Conservation (phyloP, 2,888 invertebrate species). For the Conomelus anceps region DNA sequence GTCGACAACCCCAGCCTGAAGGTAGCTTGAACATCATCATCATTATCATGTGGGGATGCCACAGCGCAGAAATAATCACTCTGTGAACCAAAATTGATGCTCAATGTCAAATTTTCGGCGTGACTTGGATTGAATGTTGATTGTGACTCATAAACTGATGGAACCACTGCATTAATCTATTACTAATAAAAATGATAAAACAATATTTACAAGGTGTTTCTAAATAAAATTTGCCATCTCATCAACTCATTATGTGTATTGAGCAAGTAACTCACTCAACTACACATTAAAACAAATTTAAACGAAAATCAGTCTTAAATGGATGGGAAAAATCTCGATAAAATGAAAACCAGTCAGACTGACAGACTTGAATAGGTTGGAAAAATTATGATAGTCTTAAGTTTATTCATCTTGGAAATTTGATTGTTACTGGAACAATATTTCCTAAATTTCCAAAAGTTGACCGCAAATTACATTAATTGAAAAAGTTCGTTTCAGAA, state of each 20-base stretch:
- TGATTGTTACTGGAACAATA: neutral
- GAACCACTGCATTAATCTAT: neutral
- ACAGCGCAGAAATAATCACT: neutral
- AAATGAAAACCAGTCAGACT: neutral
- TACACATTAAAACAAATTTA: neutral
- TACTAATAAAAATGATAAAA: neutral
- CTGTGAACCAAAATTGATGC: neutral
- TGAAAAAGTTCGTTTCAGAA: neutral
- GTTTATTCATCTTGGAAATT: neutral
- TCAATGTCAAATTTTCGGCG: neutral
- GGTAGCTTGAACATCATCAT: neutral
- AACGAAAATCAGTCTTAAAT: too few relatives aligned
- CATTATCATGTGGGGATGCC: too few relatives aligned
- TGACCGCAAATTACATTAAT: neutral
- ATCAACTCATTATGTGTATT: neutral
- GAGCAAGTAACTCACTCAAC: neutral
- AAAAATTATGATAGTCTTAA: too few relatives aligned
- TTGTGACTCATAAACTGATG: neutral
- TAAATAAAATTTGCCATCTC: neutral
- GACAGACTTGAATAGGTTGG: neutral
- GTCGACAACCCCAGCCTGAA: conserved; percentile 15
- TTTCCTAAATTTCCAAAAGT: neutral
- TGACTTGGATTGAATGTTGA: neutral
- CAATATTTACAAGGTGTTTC: neutral
- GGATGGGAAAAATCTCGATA: too few relatives aligned